A percentile compares a stretch with the other conserved stretches of the same genome.
phyloP scores from a whole-genome alignment of 2,888 invertebrate species.

The Ophion slaviceki region DNA sequence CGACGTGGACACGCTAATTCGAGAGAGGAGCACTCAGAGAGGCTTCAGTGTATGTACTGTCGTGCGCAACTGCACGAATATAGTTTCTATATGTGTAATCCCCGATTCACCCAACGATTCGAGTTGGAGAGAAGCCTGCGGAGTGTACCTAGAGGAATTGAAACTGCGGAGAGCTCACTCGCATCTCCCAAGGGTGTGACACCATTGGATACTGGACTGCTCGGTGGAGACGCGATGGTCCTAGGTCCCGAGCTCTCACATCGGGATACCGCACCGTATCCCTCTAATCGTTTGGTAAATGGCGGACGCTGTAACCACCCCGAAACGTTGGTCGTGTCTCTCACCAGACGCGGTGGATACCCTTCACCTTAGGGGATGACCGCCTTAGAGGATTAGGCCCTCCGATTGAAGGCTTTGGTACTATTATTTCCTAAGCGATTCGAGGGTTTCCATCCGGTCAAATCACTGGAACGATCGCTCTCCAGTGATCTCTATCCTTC shows the following conservation, averaged over 20 bases:
- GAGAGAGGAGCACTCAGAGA: slow-evolving; percentile 34
- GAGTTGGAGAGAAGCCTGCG: slow-evolving; percentile 12
- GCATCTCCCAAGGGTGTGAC: slow-evolving; percentile 52
- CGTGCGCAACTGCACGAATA: neutral
- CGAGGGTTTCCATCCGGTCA: neutral
- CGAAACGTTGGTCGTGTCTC: slow-evolving; percentile 34
- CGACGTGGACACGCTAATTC: slow-evolving; percentile 52
- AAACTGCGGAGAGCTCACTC: slow-evolving; percentile 49
- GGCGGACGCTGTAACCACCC: slow-evolving; percentile 32
- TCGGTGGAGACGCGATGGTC: slow-evolving; percentile 9
- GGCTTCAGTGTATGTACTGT: neutral
- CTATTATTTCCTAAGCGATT: slow-evolving; percentile 31
- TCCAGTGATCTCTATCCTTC: slow-evolving; percentile 3
- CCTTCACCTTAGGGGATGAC: slow-evolving; percentile 41
- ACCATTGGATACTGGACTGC: slow-evolving; percentile 50
- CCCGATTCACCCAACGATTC: slow-evolving; percentile 35
- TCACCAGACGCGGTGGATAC: slow-evolving; percentile 22
- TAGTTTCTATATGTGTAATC: slow-evolving; percentile 19
- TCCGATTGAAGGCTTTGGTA: slow-evolving; percentile 37
- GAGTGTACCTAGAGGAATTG: slow-evolving; percentile 49
- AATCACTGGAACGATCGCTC: slow-evolving; percentile 11
- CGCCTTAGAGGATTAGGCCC: slow-evolving; percentile 28
- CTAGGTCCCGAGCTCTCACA: neutral
- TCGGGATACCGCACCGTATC: slow-evolving; percentile 37
- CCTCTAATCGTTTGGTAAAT: slow-evolving; percentile 62